phyloP scores from a whole-genome alignment of 2,888 invertebrate genomes.

The Caenorhabditis afra region DNA sequence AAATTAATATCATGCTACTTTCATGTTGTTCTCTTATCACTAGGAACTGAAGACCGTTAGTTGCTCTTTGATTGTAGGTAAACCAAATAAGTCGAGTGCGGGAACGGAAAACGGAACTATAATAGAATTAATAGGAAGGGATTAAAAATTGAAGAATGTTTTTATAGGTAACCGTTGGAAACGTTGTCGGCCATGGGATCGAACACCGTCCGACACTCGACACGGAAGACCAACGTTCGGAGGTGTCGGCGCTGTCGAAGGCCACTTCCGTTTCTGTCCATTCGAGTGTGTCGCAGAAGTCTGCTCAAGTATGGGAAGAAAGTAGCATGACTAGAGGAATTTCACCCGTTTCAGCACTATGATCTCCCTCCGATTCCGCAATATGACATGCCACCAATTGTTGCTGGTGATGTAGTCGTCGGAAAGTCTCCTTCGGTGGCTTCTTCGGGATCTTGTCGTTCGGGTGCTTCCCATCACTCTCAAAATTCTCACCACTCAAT shows the following conservation, averaged over 20 bases:
- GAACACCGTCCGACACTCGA: conserved; percentile 38
- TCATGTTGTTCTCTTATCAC: conserved; percentile 37
- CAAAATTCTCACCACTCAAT: conserved; percentile 39
- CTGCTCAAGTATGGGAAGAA: conserved; percentile 27
- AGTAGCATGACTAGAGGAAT: neutral
- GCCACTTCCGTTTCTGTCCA: conserved; percentile 68
- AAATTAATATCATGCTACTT: neutral
- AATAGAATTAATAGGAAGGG: no score
- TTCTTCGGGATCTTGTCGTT: conserved; percentile 36
- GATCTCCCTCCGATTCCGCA: conserved; percentile 53
- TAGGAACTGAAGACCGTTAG: conserved; percentile 47
- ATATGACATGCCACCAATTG: conserved; percentile 48
- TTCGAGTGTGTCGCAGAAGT: conserved; percentile 67
- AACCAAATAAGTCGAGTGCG: conserved; percentile 4
- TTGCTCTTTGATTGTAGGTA: conserved; percentile 28
- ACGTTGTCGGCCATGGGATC: conserved; percentile 31
- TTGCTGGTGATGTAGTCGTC: conserved; percentile 34
- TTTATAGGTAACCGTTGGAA: conserved; percentile 35
- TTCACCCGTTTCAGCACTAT: conserved; percentile 31
- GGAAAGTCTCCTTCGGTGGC: conserved; percentile 31
- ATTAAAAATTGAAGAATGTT: conserved; percentile 5
- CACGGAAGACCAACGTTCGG: conserved; percentile 40
- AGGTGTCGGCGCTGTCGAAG: conserved; percentile 53
- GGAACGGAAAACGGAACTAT: conserved; percentile 4
- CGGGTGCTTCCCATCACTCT: conserved; percentile 38